A percentile compares a stretch with the other conserved stretches of the same genome.
phyloP scores from a whole-genome alignment of 2,113 vertebrate species.

The Phasianus colchicus region DNA sequence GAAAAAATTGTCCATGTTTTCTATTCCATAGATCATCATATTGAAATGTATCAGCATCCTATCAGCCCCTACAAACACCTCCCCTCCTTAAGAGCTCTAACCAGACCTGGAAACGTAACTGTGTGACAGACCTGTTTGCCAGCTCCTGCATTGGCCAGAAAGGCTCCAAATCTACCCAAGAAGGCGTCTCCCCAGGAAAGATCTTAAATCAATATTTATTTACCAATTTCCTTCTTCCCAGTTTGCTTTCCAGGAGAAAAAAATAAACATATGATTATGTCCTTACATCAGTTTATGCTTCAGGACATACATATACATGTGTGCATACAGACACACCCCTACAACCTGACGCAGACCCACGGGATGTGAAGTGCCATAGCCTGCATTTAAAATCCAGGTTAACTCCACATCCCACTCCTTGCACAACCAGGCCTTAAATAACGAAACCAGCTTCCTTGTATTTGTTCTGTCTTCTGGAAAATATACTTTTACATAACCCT shows the following conservation, averaged over 20 bases:
- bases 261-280: background rate
- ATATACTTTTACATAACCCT: background rate
- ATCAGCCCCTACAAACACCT: background rate
- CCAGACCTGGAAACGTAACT: background rate
- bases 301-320: background rate
- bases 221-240: background rate
- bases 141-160: background rate
- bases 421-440: background rate
- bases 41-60: background rate
- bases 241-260: background rate
- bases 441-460: background rate
- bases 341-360: background rate
- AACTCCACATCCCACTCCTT: background rate
- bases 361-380: background rate
- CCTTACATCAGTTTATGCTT: background rate
- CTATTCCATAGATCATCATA: background rate
- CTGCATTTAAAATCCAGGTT: background rate
- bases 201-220: background rate
- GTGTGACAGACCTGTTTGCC: background rate
- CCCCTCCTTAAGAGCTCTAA: background rate
- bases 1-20: background rate
- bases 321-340: background rate
- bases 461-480: slow-evolving; percentile 28
- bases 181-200: background rate
- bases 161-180: background rate